Evolutionary conservation across 2,797 vertebrate species (phyloP).

Genomic region (Enteromius thamalakanensis): DNA sequence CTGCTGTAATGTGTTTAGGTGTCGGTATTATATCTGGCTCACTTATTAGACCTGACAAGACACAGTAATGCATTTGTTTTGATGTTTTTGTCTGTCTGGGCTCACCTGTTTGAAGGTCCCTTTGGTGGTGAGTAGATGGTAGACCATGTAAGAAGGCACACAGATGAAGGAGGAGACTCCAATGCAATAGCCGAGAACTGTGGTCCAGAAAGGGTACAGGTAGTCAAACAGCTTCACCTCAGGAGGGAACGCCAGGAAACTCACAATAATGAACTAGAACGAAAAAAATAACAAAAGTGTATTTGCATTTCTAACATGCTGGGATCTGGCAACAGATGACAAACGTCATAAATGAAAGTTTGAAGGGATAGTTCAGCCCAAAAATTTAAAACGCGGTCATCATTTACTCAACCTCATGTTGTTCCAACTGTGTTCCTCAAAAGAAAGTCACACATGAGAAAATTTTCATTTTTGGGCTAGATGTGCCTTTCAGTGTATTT

Average conservation of each 20-base stretch:
- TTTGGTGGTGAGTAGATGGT: conserved; percentile 84
- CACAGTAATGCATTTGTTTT: conserved; percentile 43
- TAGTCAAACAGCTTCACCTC: conserved; percentile 90
- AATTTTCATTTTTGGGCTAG: neutral
- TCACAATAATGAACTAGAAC: conserved; percentile 89
- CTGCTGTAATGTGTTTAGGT: conserved; percentile 28
- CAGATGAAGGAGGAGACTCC: conserved; percentile 95
- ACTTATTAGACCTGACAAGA: conserved; percentile 21
- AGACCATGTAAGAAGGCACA: conserved; percentile 91
- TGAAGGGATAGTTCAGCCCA: neutral
- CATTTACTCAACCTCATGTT: neutral
- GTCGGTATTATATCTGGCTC: conserved; percentile 27
- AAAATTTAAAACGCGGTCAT: neutral
- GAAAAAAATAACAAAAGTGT: neutral
- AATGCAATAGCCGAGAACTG: conserved; percentile 91
- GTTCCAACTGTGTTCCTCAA: neutral
- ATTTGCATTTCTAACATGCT: neutral
- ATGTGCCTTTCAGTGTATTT: neutral
- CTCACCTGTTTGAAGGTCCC: conserved; percentile 93
- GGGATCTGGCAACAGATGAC: neutral
- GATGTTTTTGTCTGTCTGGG: conserved; percentile 17
- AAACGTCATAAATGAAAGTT: neutral
- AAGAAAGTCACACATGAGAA: neutral
- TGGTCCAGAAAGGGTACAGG: conserved; percentile 90
- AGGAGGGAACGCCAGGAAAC: conserved; percentile 90